phyloP scores from a whole-genome alignment of 2,797 vertebrate species.

The Pteronotus mesoamericanus region DNA sequence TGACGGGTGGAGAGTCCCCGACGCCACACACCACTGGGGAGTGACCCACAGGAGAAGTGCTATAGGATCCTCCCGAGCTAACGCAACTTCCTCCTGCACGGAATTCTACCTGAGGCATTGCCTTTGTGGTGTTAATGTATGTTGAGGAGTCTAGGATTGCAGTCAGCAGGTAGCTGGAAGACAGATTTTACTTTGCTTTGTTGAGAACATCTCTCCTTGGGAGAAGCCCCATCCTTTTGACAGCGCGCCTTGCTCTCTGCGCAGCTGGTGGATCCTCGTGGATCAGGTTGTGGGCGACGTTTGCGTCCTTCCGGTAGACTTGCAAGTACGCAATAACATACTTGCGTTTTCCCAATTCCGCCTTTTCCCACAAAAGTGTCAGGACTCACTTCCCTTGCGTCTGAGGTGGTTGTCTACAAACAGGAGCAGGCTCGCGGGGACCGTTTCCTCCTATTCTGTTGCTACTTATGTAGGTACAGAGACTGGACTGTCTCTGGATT shows the following conservation, averaged over 20 bases:
- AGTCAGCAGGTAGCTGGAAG: neutral
- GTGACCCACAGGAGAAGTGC: too few relatives aligned
- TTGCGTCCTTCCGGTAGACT: too few relatives aligned
- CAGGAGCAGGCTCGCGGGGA: too few relatives aligned
- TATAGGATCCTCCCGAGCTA: accelerated
- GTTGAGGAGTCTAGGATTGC: neutral
- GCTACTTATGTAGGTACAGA: too few relatives aligned
- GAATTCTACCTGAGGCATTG: neutral
- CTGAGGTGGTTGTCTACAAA: too few relatives aligned
- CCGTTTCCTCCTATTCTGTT: too few relatives aligned
- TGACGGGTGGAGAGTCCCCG: accelerated
- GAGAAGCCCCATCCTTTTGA: neutral
- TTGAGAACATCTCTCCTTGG: neutral
- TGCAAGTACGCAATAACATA: too few relatives aligned
- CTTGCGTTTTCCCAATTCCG: too few relatives aligned
- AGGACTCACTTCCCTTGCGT: too few relatives aligned
- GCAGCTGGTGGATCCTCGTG: accelerated
- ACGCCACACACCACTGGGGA: accelerated
- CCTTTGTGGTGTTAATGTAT: neutral
- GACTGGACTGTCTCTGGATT: too few relatives aligned
- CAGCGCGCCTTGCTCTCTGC: neutral
- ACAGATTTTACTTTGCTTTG: neutral
- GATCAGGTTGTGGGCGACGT: too few relatives aligned
- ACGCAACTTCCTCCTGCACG: accelerated
- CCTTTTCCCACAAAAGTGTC: too few relatives aligned